Base-by-base conservation (phyloP, 2,113 vertebrate genomes). In the Columba janthina region DNA sequence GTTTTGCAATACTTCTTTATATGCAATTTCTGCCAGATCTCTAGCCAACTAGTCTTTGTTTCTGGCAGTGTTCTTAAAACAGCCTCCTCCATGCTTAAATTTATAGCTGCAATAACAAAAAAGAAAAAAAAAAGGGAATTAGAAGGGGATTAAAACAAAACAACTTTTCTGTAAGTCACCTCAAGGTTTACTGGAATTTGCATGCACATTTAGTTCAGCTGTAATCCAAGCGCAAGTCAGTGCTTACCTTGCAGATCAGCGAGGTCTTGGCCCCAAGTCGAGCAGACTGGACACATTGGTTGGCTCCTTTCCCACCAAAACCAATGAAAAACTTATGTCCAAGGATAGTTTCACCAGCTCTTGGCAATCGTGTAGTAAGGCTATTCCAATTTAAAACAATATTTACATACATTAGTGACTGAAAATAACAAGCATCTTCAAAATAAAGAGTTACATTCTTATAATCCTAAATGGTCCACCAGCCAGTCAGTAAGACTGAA, bases 231-330 rank as follows among this genome's bases (percentile, higher is more conserved):
- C 61, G 25, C 50, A 94, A 72, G 48, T 50, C 61, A 65, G 72
- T 16, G 28, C 96, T 94, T 98, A 99, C 99, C 99, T 99, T 99
- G 98, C 99, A 99, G 72, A 99, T 98, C 98, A 99, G 98, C 0
- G 98, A 98, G 1, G 99, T 98, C 97, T 98, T 98, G 79, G 98
- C 98, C 48, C 99, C 99, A 51, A 99, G 98, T 81, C 98, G 98
- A 80, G 99, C 98, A 75, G 99, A 99, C 95, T 99, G 99, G 85
- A 99, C 97, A 92, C 99, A 99, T 66, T 99, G 99, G 97, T 99
- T 99, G 96, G 99, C 99, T 89, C 99, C 99, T 98, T 99, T 99
- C 72, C 99, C 99, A 85, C 99, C 99, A 93, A 99, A 99, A 81
- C 99, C 99, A 85, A 99, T 98, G 81, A 99, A 99, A 98, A 99